Conservation (phyloP, 2,113 vertebrate species). For the Tetrax tetrax region DNA sequence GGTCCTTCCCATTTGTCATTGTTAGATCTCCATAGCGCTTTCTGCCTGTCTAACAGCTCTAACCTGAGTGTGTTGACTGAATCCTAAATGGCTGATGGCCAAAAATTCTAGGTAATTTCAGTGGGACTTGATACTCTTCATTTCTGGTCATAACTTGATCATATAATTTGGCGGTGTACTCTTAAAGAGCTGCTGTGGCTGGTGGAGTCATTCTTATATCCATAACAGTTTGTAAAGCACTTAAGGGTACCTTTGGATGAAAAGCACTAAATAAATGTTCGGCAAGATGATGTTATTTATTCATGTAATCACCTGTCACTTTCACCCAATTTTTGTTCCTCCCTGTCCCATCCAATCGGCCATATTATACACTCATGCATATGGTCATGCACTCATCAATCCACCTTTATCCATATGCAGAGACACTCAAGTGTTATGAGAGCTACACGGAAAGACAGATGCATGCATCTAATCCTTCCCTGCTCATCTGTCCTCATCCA, state of each 20-base stretch:
- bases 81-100: slow-evolving; percentile 57
- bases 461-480: slow-evolving; percentile 53
- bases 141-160: slow-evolving; percentile 66
- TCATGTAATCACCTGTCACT: slow-evolving; percentile 71
- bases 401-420: slow-evolving; percentile 63
- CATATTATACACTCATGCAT: slow-evolving; percentile 62
- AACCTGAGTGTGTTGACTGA: slow-evolving; percentile 17
- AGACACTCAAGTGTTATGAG: slow-evolving; percentile 68
- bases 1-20: slow-evolving; percentile 42
- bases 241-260: slow-evolving; percentile 69
- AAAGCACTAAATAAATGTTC: slow-evolving; percentile 71
- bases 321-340: slow-evolving; percentile 70
- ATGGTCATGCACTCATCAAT: slow-evolving; percentile 70
- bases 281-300: slow-evolving; percentile 68
- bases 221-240: slow-evolving; percentile 72
- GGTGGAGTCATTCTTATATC: slow-evolving; percentile 66
- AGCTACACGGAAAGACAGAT: slow-evolving; percentile 60
- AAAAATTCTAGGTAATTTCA: slow-evolving; percentile 60
- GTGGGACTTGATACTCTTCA: slow-evolving; percentile 60
- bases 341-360: slow-evolving; percentile 69
- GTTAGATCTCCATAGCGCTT: slow-evolving; percentile 45
- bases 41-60: slow-evolving; percentile 23
- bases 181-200: slow-evolving; percentile 64
- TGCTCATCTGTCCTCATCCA: slow-evolving; percentile 62
- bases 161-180: slow-evolving; percentile 65